Conservation (phyloP, 2,797 vertebrate genomes). For the Micropoecilia bifurca region DNA sequence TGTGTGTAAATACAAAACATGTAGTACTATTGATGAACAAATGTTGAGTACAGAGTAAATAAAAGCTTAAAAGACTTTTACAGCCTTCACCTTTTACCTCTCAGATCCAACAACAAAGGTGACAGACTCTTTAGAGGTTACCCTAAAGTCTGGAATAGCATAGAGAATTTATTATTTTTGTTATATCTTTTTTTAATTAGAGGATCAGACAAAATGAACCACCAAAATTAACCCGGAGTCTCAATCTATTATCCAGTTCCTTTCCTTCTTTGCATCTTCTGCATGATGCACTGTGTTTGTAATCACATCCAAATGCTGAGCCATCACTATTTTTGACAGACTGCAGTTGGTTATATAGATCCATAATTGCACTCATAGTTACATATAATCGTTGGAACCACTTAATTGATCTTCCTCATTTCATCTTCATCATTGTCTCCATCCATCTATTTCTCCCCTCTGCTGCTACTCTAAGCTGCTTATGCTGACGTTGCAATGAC, state of each 20-base stretch:
- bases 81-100: neutral
- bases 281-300: neutral
- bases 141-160: neutral
- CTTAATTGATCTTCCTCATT: constrained; percentile 39
- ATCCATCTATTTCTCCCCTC: neutral
- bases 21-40: neutral
- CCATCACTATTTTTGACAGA: constrained; percentile 72
- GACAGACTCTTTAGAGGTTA: neutral
- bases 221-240: no score
- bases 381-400: constrained; percentile 56
- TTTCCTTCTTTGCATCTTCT: neutral
- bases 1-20: neutral
- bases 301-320: constrained; percentile 25
- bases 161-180: neutral
- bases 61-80: neutral
- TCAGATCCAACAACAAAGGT: neutral
- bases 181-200: neutral
- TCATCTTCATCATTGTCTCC: constrained; percentile 21
- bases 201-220: neutral
- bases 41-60: neutral
- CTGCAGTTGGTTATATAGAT: constrained; percentile 68
- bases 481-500: constrained; percentile 33
- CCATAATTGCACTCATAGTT: constrained; percentile 73
- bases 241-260: neutral
- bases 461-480: constrained; percentile 17